Percentiles rank a stretch among this genome's conserved stretches.
phyloP scores from a whole-genome alignment of 2,888 invertebrate species.

The Didymodactylos carnosus region DNA sequence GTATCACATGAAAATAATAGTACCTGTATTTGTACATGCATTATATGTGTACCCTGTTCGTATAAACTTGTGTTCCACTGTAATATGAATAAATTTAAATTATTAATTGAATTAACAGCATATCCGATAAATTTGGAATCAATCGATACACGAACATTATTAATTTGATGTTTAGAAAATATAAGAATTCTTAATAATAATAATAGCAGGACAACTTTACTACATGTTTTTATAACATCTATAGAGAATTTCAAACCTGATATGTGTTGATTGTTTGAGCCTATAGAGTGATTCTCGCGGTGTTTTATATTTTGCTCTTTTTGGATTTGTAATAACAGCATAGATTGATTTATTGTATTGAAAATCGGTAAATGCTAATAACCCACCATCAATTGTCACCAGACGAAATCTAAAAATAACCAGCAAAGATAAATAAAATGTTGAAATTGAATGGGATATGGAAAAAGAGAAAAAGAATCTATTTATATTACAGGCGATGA shows the following conservation, averaged over 20 bases:
- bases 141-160: conserved; percentile 47
- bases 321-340: conserved; percentile 69
- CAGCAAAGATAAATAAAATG: neutral
- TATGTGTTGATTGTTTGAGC: conserved; percentile 51
- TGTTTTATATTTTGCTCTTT: conserved; percentile 50
- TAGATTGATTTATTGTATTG: conserved; percentile 42
- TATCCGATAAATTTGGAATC: conserved; percentile 39
- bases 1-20: neutral
- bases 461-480: neutral
- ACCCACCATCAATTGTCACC: neutral
- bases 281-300: conserved; percentile 50
- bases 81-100: conserved; percentile 52
- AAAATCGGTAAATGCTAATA: conserved; percentile 53
- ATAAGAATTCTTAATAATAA: conserved; percentile 47
- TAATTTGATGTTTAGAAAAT: conserved; percentile 50
- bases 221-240: neutral
- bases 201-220: neutral
- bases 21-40: conserved; percentile 22
- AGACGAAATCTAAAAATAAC: conserved; percentile 38
- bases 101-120: conserved; percentile 37
- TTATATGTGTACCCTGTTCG: conserved; percentile 40
- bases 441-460: neutral
- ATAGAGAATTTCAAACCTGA: conserved; percentile 40
- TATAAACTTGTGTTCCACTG: conserved; percentile 53
- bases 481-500: conserved; percentile 47